Base-by-base conservation (phyloP, 2,888 invertebrate genomes). In the Hipparchia semele region DNA sequence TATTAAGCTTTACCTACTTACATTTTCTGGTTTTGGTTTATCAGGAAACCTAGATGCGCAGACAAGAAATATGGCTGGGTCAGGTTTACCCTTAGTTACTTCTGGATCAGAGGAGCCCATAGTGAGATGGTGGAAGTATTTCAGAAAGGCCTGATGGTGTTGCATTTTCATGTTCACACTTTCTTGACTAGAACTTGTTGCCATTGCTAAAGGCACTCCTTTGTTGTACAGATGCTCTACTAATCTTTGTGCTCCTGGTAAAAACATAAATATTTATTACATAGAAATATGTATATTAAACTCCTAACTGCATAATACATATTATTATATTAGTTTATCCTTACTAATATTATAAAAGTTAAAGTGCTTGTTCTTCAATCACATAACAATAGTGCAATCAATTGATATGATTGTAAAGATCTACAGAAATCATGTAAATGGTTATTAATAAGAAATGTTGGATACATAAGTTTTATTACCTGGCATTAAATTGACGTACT, bases 61-160 rank as follows among this genome's bases (percentile, higher is more conserved):
- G 8, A 98, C 95, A 45, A 96, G 87, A 86, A 98, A 99, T 81
- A 97, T 97, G 82, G 98, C 97, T 0, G 99, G 99, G 61, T 96
- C 95, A 7, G 99, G 99, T 91, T 99, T 99, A 3, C 98, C 98
- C 70, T 94, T 92, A 77, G 95, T 96, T 0, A 99, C 97, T 77
- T 98, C 98, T 0, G 97, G 96, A 88, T 99, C 98, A 33, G 96
- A 95, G 13, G 97, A 96, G 0, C 97, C 97, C 81, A 96, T 95
- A 0, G 98, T 98, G 60, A 95, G 94, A 83, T 98, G 98, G 80
- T 95, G 88, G 82, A 98, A 97, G 23, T 96, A 83, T 1, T 88
- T 82, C 76, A 97, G 95, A 39, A 97, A 86, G 45, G 96, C 94
- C 81, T 96, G 95, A 81, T 97, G 95, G 70, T 95, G 93, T 68